Percentiles rank a stretch among this genome's conserved stretches.
Conservation (phyloP, 1,140 invertebrate species). For the Ephestia elutella region DNA sequence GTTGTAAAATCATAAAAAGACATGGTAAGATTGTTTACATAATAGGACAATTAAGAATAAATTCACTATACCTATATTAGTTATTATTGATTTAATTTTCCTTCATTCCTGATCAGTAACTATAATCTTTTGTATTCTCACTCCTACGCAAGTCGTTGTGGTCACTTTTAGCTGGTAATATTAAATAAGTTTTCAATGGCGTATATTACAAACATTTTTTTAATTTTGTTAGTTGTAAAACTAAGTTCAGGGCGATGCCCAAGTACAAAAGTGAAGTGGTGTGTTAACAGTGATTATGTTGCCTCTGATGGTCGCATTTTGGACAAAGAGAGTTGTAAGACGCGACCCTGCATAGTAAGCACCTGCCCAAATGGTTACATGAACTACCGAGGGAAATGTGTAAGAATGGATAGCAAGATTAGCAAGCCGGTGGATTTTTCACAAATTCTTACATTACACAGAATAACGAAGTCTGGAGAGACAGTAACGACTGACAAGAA, state of each 20-base stretch:
- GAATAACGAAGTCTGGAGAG: background rate
- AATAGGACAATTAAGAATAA: too few species aligned
- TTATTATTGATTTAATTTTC: too few species aligned
- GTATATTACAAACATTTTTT: background rate
- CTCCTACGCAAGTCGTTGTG: too few species aligned
- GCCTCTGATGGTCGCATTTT: background rate
- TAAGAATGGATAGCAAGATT: background rate
- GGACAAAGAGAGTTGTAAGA: background rate
- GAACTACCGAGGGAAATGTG: background rate
- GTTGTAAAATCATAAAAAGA: too few species aligned
- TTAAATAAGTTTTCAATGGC: background rate
- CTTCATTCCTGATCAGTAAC: too few species aligned
- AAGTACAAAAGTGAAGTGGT: background rate
- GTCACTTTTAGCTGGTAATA: too few species aligned
- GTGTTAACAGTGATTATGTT: background rate
- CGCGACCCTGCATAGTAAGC: background rate
- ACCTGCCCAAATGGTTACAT: background rate
- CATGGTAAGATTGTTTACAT: too few species aligned
- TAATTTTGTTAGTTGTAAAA: background rate
- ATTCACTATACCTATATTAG: too few species aligned
- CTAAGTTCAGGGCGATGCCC: background rate
- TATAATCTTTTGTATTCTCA: too few species aligned
- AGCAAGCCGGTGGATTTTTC: background rate
- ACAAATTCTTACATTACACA: background rate
- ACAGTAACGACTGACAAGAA: background rate